Percentiles rank a stretch among this genome's conserved stretches.
Evolutionary conservation across 2,888 invertebrate species (phyloP).

Genomic region (Elmis aenea): DNA sequence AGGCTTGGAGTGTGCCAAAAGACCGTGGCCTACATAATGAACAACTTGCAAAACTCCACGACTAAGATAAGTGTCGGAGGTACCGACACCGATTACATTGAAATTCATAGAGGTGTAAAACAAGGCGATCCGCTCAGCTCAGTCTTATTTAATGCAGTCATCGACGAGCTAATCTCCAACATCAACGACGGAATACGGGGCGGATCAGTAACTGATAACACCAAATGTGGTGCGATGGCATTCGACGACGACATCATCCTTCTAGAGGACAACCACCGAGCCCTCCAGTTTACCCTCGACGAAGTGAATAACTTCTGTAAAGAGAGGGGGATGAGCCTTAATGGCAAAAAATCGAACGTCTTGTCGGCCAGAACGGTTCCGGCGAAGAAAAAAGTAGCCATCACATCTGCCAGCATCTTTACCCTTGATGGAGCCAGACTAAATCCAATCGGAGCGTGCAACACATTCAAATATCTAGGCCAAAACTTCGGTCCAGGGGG

Average conservation of each 20-base stretch:
- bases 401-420: too few species aligned
- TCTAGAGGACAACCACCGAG: too few species aligned
- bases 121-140: constrained; percentile 7
- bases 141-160: constrained; percentile 4
- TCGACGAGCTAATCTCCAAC: constrained; percentile 8
- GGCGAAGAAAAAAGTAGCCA: too few species aligned
- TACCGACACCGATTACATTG: constrained; percentile 19
- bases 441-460: too few species aligned
- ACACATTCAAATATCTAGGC: too few species aligned
- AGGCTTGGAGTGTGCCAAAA: constrained; percentile 31
- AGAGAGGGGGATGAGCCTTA: too few species aligned
- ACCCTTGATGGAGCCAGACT: too few species aligned
- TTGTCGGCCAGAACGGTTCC: too few species aligned
- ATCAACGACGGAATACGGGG: neutral
- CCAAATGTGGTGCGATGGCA: constrained; percentile 6
- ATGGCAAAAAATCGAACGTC: too few species aligned
- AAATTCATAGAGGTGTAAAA: constrained; percentile 5
- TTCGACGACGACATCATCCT: constrained; percentile 27
- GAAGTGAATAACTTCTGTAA: too few species aligned
- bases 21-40: constrained; percentile 33
- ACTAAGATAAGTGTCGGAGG: constrained; percentile 23
- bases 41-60: constrained; percentile 33
- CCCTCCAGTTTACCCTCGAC: too few species aligned
- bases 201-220: constrained; percentile 3
- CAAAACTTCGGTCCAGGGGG: too few species aligned